These are phyloP conservation scores for Ochlodes sylvanus DNA, from an alignment of 2,888 invertebrate genomes.

Conservation along the genomic window DNA sequence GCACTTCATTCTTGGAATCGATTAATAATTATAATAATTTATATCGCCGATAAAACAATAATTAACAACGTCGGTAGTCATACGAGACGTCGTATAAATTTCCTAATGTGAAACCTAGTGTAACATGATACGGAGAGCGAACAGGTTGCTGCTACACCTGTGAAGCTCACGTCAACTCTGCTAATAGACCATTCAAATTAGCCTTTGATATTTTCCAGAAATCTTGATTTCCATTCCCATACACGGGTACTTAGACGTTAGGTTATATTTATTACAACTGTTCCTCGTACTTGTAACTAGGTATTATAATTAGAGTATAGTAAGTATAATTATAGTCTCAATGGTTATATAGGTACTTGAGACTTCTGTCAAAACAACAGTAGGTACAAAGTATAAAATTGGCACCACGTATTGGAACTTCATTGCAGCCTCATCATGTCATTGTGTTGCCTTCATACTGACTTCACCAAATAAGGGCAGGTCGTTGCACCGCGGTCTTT, in stretches of 20 bases:
- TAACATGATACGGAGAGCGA: constrained; percentile 72
- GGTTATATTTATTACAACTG: not conserved
- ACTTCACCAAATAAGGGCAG: constrained; percentile 76
- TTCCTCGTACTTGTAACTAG: too few species aligned
- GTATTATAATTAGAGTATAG: not conserved
- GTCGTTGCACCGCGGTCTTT: constrained; percentile 75
- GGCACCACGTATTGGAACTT: constrained; percentile 31
- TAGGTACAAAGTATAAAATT: constrained; percentile 38
- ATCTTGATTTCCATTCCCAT: constrained; percentile 42
- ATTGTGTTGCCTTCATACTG: constrained; percentile 53
- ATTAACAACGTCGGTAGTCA: constrained; percentile 79
- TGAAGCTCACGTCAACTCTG: constrained; percentile 66
- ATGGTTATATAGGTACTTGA: too few species aligned
- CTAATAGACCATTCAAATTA: constrained; percentile 71
- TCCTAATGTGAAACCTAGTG: constrained; percentile 83
- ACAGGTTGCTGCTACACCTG: constrained; percentile 77
- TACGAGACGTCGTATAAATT: constrained; percentile 82
- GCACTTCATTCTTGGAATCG: constrained; percentile 76
- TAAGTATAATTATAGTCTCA: too few species aligned
- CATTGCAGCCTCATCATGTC: constrained; percentile 46
- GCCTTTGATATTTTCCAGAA: constrained; percentile 61
- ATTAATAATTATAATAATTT: constrained; percentile 80
- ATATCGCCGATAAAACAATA: constrained; percentile 80
- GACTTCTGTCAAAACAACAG: not conserved
- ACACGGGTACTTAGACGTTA: not conserved